Conservation (phyloP, 2,113 vertebrate genomes). For the Heterotilapia buettikoferi region DNA sequence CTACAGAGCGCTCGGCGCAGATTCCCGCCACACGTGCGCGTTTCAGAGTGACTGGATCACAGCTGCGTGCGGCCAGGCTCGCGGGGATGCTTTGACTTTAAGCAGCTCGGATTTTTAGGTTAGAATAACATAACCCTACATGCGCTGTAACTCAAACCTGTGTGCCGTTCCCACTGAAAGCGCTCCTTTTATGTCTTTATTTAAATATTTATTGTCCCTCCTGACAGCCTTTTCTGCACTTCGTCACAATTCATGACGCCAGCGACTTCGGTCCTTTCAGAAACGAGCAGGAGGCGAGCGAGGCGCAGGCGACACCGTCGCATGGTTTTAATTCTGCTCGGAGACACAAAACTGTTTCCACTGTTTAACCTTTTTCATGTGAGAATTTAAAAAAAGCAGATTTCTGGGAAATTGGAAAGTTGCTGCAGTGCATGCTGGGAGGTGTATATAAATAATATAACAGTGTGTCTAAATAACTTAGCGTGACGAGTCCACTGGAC, state of each 20-base stretch:
- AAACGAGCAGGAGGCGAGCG: background rate
- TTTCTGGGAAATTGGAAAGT: background rate
- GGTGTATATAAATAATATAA: background rate
- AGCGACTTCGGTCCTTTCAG: background rate
- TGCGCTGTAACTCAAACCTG: background rate
- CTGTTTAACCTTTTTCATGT: background rate
- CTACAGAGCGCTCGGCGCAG: background rate
- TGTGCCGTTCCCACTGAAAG: background rate
- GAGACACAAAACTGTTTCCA: background rate
- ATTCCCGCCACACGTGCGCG: fast-evolving
- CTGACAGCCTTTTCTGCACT: background rate
- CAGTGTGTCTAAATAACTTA: background rate
- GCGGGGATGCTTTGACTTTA: background rate
- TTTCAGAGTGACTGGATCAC: background rate
- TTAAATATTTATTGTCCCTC: background rate
- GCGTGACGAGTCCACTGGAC: background rate
- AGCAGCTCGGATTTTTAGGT: background rate
- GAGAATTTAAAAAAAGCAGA: background rate
- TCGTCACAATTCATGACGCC: background rate
- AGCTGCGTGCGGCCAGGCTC: background rate
- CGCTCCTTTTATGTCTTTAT: background rate
- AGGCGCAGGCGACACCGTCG: background rate
- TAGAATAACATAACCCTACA: background rate
- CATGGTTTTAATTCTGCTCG: background rate
- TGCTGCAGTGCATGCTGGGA: background rate